A percentile compares a stretch with the other conserved stretches of the same genome.
These are phyloP conservation scores for Danio kyathit DNA, from an alignment of 2,797 vertebrate genomes.

Conservation along the genomic window DNA sequence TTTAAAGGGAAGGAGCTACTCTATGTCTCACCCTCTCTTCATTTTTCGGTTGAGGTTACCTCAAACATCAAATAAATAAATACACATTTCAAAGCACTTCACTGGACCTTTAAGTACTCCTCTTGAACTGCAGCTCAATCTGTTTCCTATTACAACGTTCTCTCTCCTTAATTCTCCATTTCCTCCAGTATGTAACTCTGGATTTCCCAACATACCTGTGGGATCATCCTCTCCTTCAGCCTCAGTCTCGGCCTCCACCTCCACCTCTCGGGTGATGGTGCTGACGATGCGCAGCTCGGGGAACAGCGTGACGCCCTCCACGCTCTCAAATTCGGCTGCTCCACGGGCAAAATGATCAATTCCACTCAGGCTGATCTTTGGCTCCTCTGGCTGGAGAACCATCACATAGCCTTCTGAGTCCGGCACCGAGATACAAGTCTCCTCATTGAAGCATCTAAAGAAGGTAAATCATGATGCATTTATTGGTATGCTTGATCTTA, in stretches of 20 bases:
- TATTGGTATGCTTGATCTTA: not conserved
- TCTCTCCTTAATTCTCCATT: not conserved
- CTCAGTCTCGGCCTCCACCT: constrained; percentile 89
- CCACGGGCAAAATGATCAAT: constrained; percentile 96
- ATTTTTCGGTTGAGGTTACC: too few species aligned
- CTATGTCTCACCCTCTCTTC: too few species aligned
- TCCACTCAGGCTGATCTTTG: constrained; percentile 96
- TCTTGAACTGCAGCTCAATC: not conserved
- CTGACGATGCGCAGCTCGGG: constrained; percentile 96
- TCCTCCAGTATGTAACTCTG: not conserved
- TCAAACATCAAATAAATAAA: too few species aligned
- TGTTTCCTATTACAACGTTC: not conserved
- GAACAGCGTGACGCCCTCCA: constrained; percentile 91
- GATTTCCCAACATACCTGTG: constrained; percentile 80
- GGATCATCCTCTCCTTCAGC: constrained; percentile 88
- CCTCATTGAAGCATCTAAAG: constrained; percentile 89
- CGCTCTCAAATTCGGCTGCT: constrained; percentile 91
- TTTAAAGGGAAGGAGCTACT: too few species aligned
- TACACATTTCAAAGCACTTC: too few species aligned
- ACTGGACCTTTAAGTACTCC: too few species aligned
- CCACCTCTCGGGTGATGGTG: constrained; percentile 94
- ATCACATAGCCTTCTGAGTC: constrained; percentile 91
- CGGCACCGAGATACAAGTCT: constrained; percentile 86
- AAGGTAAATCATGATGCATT: not conserved
- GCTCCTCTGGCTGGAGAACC: constrained; percentile 97